Conservation (phyloP, 2,888 invertebrate species). For the Bhutanitis thaidina region DNA sequence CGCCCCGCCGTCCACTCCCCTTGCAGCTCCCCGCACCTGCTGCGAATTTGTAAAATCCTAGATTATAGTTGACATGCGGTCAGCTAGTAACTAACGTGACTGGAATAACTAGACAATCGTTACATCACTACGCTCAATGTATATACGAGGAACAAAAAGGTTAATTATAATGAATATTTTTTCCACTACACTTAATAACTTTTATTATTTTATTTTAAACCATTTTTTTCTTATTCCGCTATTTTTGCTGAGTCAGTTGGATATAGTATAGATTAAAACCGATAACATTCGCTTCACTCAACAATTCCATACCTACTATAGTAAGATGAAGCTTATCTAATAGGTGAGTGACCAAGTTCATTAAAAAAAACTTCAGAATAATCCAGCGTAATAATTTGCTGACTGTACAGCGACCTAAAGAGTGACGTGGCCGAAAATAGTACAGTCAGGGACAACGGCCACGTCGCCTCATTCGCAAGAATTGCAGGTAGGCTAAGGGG, state of each 20-base stretch:
- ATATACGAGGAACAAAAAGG: constrained; percentile 23
- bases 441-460: constrained; percentile 77
- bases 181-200: too few species aligned
- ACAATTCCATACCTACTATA: too few species aligned
- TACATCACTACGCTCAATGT: constrained; percentile 56
- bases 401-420: constrained; percentile 72
- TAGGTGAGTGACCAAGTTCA: not conserved
- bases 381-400: constrained; percentile 32
- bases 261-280: too few species aligned
- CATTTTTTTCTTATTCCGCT: too few species aligned
- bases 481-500: constrained; percentile 80
- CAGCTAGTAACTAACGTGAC: constrained; percentile 56
- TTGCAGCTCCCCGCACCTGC: constrained; percentile 54
- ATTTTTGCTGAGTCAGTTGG: too few species aligned
- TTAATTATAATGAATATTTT: too few species aligned
- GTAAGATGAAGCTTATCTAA: too few species aligned
- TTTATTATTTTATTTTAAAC: too few species aligned
- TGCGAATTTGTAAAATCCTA: constrained; percentile 77
- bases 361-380: not conserved
- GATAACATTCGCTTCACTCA: too few species aligned
- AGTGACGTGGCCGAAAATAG: constrained; percentile 71
- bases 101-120: constrained; percentile 46
- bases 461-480: constrained; percentile 76
- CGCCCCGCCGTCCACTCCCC: constrained; percentile 29
- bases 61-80: constrained; percentile 74